These are phyloP conservation scores for Apteryx owenii DNA, from an alignment of 2,113 vertebrate species.

Conservation along the genomic window DNA sequence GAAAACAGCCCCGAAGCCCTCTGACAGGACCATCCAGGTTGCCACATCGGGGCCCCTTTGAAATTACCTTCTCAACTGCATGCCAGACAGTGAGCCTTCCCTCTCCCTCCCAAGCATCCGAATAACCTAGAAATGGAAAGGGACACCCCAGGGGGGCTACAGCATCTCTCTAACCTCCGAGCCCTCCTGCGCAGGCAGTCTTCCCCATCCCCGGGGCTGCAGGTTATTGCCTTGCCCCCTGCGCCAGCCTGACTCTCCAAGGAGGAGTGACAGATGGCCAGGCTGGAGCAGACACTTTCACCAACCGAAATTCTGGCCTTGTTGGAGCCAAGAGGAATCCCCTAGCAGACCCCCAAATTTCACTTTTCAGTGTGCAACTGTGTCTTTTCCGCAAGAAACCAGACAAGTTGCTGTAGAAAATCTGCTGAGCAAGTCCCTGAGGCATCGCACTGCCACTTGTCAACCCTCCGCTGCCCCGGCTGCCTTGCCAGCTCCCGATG, in stretches of 20 bases:
- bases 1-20: not conserved
- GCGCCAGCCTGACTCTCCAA: not conserved
- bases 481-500: not conserved
- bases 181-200: not conserved
- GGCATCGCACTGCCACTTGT: rapidly evolving
- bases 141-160: not conserved
- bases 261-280: not conserved
- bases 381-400: not conserved
- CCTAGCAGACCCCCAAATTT: not conserved
- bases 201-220: rapidly evolving
- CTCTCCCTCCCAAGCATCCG: not conserved
- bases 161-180: not conserved
- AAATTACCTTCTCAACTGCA: not conserved
- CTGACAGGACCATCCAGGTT: too few species aligned
- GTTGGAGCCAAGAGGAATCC: not conserved
- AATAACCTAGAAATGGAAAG: not conserved
- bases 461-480: not conserved
- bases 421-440: not conserved
- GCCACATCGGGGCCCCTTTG: too few species aligned
- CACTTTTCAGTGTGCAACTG: not conserved
- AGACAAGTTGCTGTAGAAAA: not conserved
- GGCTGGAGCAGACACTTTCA: not conserved
- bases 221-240: not conserved
- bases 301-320: not conserved
- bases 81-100: too few species aligned